A percentile compares a stretch with the other conserved stretches of the same genome.
Evolutionary conservation across 2,888 invertebrate genomes (phyloP).

Genomic region (Sisyra terminalis): DNA sequence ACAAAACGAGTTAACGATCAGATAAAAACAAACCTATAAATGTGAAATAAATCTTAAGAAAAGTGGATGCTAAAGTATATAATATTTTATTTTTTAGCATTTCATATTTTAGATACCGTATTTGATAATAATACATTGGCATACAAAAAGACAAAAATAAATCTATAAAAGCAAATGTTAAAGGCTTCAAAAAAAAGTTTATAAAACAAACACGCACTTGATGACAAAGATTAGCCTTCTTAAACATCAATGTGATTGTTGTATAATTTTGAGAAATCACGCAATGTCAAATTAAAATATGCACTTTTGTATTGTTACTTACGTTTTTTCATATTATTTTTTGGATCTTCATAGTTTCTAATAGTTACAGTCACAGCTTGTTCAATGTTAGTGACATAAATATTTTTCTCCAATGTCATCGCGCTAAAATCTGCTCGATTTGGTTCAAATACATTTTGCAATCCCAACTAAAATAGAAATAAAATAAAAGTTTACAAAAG

Average conservation of each 20-base stretch:
- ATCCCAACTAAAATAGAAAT: conserved; percentile 43
- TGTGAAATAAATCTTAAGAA: no score
- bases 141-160: no score
- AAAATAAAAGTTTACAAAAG: no score
- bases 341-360: conserved; percentile 51
- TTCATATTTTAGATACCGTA: no score
- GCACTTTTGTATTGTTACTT: background rate
- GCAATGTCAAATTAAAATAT: conserved; percentile 1
- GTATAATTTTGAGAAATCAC: background rate
- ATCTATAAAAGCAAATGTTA: no score
- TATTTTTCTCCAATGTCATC: conserved; percentile 60
- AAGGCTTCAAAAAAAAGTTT: no score
- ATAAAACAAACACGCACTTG: background rate
- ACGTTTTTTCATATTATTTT: conserved; percentile 16
- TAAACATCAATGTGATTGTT: background rate
- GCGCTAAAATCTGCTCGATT: conserved; percentile 59
- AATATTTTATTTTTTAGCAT: no score
- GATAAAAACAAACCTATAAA: no score
- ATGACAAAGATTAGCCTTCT: no score
- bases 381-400: conserved; percentile 70
- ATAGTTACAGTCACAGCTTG: conserved; percentile 72
- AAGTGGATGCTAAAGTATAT: no score
- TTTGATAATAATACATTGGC: no score
- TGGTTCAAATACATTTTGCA: conserved; percentile 65
- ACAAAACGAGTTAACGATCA: no score